Evolutionary conservation across 1,140 invertebrate species (phyloP).

Genomic region (Arctopsyche grandis): DNA sequence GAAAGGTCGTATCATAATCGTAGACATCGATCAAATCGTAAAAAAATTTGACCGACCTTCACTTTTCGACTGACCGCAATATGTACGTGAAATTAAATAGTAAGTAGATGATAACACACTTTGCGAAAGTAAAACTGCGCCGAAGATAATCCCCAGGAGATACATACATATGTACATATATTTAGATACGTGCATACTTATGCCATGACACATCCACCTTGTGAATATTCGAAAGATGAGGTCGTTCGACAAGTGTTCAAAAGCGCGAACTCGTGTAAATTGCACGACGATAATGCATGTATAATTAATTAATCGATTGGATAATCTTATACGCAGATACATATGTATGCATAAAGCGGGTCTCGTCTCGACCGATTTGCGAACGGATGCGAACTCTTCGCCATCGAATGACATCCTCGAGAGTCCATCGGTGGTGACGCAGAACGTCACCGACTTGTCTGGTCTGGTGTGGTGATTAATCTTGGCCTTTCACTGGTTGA

Average conservation of each 20-base stretch:
- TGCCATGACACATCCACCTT: background rate
- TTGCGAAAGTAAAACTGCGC: background rate
- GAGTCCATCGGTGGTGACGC: no score
- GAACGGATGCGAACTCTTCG: background rate
- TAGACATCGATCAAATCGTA: constrained; percentile 6
- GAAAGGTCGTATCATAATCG: background rate
- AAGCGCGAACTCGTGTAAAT: background rate
- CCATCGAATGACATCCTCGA: background rate
- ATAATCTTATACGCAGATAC: no score
- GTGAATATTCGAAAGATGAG: no score
- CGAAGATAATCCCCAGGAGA: no score
- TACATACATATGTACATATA: background rate
- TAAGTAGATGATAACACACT: background rate
- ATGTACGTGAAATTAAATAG: constrained; percentile 2
- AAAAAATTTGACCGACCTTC: constrained; percentile 21
- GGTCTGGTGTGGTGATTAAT: constrained; percentile 28
- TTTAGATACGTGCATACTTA: background rate
- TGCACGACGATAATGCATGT: no score
- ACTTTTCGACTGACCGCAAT: background rate
- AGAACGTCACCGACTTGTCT: background rate
- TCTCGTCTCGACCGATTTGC: background rate
- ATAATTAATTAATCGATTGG: no score
- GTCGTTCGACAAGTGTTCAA: background rate
- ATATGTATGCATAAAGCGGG: no score
- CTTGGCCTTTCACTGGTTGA: constrained; percentile 34